These are phyloP conservation scores for Odontophorus gujanensis DNA, from an alignment of 2,113 vertebrate genomes.

Conservation along the genomic window DNA sequence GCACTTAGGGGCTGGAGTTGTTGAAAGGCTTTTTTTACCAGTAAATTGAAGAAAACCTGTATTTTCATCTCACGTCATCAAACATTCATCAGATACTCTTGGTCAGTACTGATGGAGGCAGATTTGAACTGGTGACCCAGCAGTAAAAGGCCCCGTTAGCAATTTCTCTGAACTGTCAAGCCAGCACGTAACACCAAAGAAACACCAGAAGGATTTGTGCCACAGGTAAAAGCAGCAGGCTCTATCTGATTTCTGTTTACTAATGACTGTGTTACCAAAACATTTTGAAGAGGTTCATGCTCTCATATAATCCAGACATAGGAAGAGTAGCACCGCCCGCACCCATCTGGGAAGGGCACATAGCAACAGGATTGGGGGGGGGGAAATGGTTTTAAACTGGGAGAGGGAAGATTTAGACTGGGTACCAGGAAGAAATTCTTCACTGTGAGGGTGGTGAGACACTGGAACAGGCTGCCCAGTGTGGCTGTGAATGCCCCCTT, in stretches of 20 bases:
- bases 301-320: accelerated
- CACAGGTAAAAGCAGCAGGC: background rate
- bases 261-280: background rate
- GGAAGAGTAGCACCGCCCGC: accelerated
- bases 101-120: conserved; percentile 61
- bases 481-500: no score
- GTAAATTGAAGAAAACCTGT: conserved; percentile 54
- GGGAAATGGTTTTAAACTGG: no score
- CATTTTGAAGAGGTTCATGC: background rate
- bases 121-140: conserved; percentile 64
- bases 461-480: no score
- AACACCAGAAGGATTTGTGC: background rate
- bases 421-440: no score
- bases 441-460: no score
- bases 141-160: conserved; percentile 70
- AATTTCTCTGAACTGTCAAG: conserved; percentile 66
- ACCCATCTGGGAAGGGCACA: background rate
- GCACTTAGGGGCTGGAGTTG: conserved; percentile 24
- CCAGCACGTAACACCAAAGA: background rate
- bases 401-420: no score
- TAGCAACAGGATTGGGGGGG: no score
- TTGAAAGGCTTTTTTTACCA: conserved; percentile 55
- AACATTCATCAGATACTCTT: conserved; percentile 62
- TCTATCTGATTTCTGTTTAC: background rate
- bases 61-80: conserved; percentile 71